A percentile compares a stretch with the other conserved stretches of the same genome.
Conservation (phyloP, 2,888 invertebrate genomes). For the Rhagonycha fulva region DNA sequence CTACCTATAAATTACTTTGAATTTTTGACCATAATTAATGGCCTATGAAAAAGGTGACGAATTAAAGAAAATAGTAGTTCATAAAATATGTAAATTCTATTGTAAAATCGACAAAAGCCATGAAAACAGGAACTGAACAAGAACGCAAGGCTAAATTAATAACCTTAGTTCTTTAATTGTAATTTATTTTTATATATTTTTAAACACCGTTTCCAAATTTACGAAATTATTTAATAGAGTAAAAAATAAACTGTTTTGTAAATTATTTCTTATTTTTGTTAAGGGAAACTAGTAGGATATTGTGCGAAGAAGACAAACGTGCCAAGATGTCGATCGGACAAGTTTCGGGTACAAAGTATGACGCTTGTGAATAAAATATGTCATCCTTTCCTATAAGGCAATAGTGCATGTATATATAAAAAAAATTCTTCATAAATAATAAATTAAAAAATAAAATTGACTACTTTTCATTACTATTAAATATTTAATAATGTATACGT, state of each 20-base stretch:
- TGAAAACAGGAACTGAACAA: neutral
- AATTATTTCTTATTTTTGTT: neutral
- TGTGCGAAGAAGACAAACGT: neutral
- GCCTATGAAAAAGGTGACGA: neutral
- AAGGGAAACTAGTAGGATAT: neutral
- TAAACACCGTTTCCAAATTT: neutral
- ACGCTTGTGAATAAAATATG: neutral
- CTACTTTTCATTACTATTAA: neutral
- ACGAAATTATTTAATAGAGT: neutral
- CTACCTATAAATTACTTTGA: no score
- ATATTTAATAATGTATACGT: neutral
- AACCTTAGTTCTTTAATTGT: neutral
- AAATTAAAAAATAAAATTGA: neutral
- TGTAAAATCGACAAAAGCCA: neutral
- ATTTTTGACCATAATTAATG: neutral
- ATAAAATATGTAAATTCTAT: neutral
- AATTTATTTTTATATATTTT: neutral
- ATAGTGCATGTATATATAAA: neutral
- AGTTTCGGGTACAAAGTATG: neutral
- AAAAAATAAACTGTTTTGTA: neutral
- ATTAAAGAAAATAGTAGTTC: neutral
- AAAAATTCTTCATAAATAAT: neutral
- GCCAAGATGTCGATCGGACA: neutral
- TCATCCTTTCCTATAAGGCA: neutral
- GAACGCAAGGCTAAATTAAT: neutral